Evolutionary conservation across 1,140 invertebrate species (phyloP), one percentile per base, ranked within the genome.

Genomic region (Philaenus spumarius): DNA sequence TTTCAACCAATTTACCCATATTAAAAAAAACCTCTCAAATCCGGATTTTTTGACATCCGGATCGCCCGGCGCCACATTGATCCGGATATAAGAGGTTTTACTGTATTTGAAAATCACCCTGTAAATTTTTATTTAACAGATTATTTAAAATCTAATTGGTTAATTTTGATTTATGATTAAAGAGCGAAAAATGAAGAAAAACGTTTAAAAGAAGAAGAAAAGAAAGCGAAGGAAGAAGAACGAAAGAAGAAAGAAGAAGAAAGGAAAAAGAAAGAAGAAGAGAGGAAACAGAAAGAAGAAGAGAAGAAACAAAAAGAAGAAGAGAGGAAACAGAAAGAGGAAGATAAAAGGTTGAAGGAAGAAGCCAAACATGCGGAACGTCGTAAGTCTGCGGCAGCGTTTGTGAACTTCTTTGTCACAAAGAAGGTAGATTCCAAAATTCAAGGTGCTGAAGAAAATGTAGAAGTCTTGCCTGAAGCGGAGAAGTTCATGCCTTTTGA

Each of bases 301-400:
- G 71, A 76, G 54, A 78, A 77, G 39, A 7, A 81, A 63, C 81
- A 76, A 62, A 65, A 78, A 56, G 79, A 84, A 64, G 80, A 82
- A 62, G 80, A 82, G 68, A 79, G 85, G 64, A 83, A 84, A 68
- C 87, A 85, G 66, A 80, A 83, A 58, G 89, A 89, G 67, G 80
- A 81, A 1, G 84, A 84, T 70, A 86, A 87, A 65, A 64, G 65
- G n/a, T 66, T 68, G 17, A 75, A 73, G 64, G 64, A 67, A 19
- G 62, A 70, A 37, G 58, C 64, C 15, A 70, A 71, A 59, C 54
- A 62, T 62, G 53, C 34, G 19, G 73, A 78, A 26, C 73, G 75
- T 66, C 69, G 71, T 60, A 46, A 63, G 4, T 63, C 62, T 61
- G 60, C 63, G 55, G 64, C 71, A 42, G 43, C 34, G 20, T 46